Evolutionary conservation across 2,113 vertebrate genomes (phyloP).

Genomic region (Acrocephalus arundinaceus): DNA sequence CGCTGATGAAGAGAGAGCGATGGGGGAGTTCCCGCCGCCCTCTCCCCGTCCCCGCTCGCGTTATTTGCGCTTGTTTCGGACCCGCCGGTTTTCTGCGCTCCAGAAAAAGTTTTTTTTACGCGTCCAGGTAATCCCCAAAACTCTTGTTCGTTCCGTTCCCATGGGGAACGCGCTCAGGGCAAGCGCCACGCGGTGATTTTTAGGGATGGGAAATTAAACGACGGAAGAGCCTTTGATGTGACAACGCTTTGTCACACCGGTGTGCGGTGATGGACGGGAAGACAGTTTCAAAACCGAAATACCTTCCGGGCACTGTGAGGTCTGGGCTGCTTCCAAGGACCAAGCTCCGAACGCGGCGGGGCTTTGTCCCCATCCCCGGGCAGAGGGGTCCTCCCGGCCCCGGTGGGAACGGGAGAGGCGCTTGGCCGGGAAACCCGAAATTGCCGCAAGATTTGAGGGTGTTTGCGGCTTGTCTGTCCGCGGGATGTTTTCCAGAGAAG

Average conservation of each 20-base stretch:
- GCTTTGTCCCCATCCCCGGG: background rate
- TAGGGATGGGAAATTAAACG: background rate
- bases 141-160: background rate
- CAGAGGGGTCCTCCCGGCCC: background rate
- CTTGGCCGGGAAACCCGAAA: background rate
- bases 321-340: background rate
- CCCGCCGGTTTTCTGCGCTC: background rate
- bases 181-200: background rate
- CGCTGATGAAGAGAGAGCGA: background rate
- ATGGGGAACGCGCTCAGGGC: background rate
- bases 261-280: background rate
- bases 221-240: background rate
- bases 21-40: background rate
- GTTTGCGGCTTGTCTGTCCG: slow-evolving; percentile 75
- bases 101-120: background rate
- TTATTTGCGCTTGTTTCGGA: background rate
- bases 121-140: background rate
- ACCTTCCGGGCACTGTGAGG: background rate
- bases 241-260: background rate
- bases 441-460: background rate
- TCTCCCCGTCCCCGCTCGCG: background rate
- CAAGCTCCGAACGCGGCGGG: background rate
- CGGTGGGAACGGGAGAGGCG: background rate
- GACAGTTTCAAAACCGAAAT: background rate
- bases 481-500: slow-evolving; percentile 75